Evolutionary conservation across 1,140 invertebrate genomes (phyloP).

Genomic region (Drosophila trapezifrons): DNA sequence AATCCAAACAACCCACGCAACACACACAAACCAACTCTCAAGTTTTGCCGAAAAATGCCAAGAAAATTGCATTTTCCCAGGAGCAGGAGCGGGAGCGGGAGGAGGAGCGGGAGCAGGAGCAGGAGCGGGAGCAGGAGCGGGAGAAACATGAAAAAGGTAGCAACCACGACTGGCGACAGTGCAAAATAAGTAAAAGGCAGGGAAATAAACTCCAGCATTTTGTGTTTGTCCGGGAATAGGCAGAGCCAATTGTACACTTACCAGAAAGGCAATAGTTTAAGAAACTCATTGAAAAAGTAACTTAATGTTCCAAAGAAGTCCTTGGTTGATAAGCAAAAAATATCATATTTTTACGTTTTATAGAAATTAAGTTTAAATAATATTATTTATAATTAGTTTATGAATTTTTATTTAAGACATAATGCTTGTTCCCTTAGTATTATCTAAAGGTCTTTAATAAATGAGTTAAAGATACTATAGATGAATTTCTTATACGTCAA

Average conservation of each 20-base stretch:
- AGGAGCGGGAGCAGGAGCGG: background rate
- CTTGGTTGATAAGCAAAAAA: no score
- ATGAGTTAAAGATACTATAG: no score
- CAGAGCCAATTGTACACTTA: slow-evolving; percentile 12
- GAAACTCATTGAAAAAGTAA: background rate
- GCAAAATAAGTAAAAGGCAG: slow-evolving; percentile 71
- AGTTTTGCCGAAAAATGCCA: slow-evolving; percentile 79
- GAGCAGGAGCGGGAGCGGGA: slow-evolving; percentile 3
- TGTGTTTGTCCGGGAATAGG: slow-evolving; percentile 62
- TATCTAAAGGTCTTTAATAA: no score
- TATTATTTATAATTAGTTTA: no score
- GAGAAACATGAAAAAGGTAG: slow-evolving; percentile 71
- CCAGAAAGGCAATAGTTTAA: background rate
- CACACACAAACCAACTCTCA: slow-evolving; percentile 35
- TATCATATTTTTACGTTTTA: no score
- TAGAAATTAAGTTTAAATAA: no score
- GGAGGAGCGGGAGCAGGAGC: slow-evolving; percentile 20
- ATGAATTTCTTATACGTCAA: no score
- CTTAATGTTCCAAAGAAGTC: background rate
- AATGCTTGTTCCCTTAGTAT: background rate
- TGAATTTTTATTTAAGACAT: background rate
- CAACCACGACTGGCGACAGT: slow-evolving; percentile 58
- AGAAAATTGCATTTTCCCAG: slow-evolving; percentile 79
- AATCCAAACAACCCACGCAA: slow-evolving; percentile 55
- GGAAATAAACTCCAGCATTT: slow-evolving; percentile 75